Conservation (phyloP, 2,888 invertebrate species). For the Lasioglossum oenotherae region DNA sequence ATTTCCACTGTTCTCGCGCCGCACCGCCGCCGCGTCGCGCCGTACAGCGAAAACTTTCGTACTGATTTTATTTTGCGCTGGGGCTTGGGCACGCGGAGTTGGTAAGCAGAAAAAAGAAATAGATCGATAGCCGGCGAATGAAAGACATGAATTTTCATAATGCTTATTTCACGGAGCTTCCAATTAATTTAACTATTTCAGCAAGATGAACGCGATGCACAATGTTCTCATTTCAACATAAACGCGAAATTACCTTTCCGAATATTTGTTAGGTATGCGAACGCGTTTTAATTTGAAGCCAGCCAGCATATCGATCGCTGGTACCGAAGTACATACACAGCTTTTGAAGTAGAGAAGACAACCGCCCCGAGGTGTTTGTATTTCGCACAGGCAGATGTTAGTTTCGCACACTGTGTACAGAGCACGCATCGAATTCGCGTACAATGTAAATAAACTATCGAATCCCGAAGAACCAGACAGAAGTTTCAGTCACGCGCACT, state of each 20-base stretch:
- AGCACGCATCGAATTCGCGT: constrained; percentile 4
- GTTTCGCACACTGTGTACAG: constrained; percentile 29
- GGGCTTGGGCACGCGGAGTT: background rate
- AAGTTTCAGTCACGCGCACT: constrained; percentile 17
- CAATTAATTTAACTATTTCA: constrained; percentile 46
- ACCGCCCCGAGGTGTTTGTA: constrained; percentile 22
- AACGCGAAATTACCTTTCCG: background rate
- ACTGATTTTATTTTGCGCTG: constrained; percentile 36
- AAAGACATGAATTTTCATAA: constrained; percentile 21
- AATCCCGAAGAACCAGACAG: constrained; percentile 6
- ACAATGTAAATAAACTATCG: constrained; percentile 37
- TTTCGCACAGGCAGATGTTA: constrained; percentile 39
- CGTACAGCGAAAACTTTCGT: background rate
- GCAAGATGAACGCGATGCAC: constrained; percentile 8
- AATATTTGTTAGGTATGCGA: background rate
- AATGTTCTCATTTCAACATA: background rate
- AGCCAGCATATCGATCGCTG: constrained; percentile 3
- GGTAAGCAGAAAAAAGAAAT: background rate
- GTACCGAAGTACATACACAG: no score
- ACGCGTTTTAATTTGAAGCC: background rate
- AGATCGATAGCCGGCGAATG: constrained; percentile 17
- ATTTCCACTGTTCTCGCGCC: constrained; percentile 15
- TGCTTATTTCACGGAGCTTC: constrained; percentile 6
- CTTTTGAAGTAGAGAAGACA: constrained; percentile 1
- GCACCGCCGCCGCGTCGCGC: background rate